Percentiles rank a stretch among this genome's conserved stretches.
Conservation (phyloP, 2,113 vertebrate genomes). For the Pithys albifrons region DNA sequence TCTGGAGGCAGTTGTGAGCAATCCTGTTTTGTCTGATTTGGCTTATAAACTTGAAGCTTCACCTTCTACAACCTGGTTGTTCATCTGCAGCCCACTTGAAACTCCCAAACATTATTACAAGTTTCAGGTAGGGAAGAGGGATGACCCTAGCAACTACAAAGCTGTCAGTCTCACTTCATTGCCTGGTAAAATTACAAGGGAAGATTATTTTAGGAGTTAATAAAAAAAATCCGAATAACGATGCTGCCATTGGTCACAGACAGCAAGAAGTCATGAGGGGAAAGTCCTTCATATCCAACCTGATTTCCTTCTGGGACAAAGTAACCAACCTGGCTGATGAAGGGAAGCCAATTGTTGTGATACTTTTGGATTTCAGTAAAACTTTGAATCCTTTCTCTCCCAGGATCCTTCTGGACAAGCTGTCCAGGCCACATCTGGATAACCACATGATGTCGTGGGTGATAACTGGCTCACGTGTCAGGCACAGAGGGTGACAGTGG, state of each 20-base stretch:
- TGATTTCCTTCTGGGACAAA: background rate
- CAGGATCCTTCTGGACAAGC: background rate
- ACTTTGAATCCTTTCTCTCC: background rate
- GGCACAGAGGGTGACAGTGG: background rate
- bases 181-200: background rate
- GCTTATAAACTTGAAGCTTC: background rate
- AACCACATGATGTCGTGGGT: background rate
- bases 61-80: background rate
- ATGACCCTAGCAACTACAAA: background rate
- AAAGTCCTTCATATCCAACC: background rate
- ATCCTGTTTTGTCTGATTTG: background rate
- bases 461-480: background rate
- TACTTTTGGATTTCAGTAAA: background rate
- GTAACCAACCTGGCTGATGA: background rate
- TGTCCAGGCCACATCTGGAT: background rate
- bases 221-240: background rate
- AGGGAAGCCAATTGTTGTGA: background rate
- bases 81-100: background rate
- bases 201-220: background rate
- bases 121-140: background rate
- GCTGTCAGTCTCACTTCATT: background rate
- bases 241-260: background rate
- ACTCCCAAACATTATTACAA: background rate
- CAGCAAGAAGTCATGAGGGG: background rate
- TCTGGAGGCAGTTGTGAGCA: background rate